Percentiles rank a stretch among this genome's conserved stretches.
phyloP scores from a whole-genome alignment of 2,888 invertebrate genomes.

The Tenodera sinensis region DNA sequence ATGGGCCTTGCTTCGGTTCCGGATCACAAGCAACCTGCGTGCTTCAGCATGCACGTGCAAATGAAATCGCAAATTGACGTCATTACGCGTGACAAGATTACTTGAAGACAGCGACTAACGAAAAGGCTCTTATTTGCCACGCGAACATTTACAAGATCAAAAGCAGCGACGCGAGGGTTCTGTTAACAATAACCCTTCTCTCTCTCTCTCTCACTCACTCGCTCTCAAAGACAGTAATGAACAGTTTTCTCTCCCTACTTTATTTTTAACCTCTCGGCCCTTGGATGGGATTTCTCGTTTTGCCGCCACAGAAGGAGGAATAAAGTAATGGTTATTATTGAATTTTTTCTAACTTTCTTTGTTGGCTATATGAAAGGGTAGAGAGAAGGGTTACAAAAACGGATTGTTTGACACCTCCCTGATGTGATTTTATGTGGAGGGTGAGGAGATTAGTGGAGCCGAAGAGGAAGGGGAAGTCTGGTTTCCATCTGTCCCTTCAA shows the following conservation, averaged over 20 bases:
- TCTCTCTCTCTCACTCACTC: not conserved
- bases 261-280: not conserved
- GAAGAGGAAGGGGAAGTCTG: not conserved
- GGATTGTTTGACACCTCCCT: conserved; percentile 16
- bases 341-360: conserved; percentile 1
- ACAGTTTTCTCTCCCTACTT: not conserved
- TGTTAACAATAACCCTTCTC: conserved; percentile 3
- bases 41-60: too few species aligned
- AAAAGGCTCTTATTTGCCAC: not conserved
- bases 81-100: not conserved
- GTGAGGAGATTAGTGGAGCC: not conserved
- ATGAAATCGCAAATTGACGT: too few species aligned
- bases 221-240: not conserved
- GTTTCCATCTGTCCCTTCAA: conserved; percentile 12
- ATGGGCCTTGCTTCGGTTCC: too few species aligned
- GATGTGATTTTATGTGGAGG: conserved; percentile 4
- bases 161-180: not conserved
- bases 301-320: not conserved
- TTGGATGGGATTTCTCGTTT: not conserved
- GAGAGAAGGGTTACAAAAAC: conserved; percentile 6
- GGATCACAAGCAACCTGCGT: too few species aligned
- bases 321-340: conserved; percentile 11
- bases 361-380: conserved; percentile 1
- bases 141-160: not conserved
- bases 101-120: not conserved